Conservation (phyloP, 2,113 vertebrate genomes). For the Chaetorhynchus papuensis region DNA sequence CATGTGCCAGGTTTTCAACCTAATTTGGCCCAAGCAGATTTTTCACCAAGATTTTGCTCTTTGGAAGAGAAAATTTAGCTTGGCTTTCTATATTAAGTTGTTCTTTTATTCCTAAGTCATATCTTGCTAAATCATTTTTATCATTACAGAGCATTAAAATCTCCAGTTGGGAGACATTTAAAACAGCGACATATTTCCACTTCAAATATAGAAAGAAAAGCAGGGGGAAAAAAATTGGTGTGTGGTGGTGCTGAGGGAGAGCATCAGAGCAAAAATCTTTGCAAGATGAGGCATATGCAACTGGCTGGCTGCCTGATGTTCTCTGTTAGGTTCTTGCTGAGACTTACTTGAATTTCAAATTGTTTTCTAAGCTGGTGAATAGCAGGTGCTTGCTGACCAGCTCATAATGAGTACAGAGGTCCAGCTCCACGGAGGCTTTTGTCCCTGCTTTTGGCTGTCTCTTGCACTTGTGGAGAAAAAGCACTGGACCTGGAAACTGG, state of each 20-base stretch:
- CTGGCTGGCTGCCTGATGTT: not conserved
- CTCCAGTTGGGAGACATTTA: not conserved
- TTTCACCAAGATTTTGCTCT: not conserved
- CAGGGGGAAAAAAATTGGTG: not conserved
- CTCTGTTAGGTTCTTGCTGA: not conserved
- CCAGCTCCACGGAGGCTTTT: not conserved
- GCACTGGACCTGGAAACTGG: not conserved
- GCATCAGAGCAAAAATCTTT: not conserved
- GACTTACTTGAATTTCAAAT: constrained; percentile 25
- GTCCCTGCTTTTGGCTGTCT: not conserved
- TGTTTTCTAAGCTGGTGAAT: not conserved
- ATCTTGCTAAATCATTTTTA: not conserved
- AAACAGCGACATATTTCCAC: not conserved
- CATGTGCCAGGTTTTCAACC: not conserved
- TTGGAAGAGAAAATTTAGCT: not conserved
- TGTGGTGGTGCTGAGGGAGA: not conserved
- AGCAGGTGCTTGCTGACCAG: not conserved
- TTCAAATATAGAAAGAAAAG: not conserved
- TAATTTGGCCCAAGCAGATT: not conserved
- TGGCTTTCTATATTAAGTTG: not conserved
- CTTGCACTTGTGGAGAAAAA: not conserved
- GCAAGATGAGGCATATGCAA: not conserved
- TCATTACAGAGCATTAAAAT: not conserved
- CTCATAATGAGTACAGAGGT: not conserved
- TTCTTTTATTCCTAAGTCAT: not conserved